phyloP scores from a whole-genome alignment of 53 echinoderm and acorn worm genomes.

The Zoroaster sp. region DNA sequence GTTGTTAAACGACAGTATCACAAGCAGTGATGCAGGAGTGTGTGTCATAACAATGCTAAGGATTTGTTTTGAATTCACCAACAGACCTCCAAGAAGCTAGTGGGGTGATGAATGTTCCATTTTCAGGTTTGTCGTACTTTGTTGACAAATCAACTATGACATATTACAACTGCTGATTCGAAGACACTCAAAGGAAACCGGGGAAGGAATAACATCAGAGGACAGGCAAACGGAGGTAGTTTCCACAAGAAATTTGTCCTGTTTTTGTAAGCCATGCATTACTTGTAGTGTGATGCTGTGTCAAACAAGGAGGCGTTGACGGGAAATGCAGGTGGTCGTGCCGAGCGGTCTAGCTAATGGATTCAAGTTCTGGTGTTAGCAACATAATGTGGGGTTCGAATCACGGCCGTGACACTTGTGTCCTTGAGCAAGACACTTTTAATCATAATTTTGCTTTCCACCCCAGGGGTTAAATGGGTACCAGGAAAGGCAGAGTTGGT shows the following conservation, averaged over 20 bases:
- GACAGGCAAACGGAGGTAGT: background rate
- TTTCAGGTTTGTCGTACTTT: background rate
- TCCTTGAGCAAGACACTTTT: too few species aligned
- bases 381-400: too few species aligned
- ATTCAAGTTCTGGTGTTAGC: too few species aligned
- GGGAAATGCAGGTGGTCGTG: too few species aligned
- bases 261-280: conserved; percentile 41
- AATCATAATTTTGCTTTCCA: too few species aligned
- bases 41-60: background rate
- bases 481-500: too few species aligned
- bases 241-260: background rate
- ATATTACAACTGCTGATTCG: background rate
- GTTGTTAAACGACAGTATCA: conserved; percentile 15
- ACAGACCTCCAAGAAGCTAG: background rate
- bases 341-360: too few species aligned
- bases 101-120: background rate
- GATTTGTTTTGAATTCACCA: conserved; percentile 1
- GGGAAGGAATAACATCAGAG: conserved; percentile 8
- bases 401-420: too few species aligned
- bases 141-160: background rate
- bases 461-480: too few species aligned
- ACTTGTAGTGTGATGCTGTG: background rate
- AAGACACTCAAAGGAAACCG: conserved; percentile 37
- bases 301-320: background rate
- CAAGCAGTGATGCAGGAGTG: conserved; percentile 5